These are phyloP conservation scores for Zoanthus sociatus DNA, from an alignment of 92 coral and sea anemone species.

Conservation along the genomic window DNA sequence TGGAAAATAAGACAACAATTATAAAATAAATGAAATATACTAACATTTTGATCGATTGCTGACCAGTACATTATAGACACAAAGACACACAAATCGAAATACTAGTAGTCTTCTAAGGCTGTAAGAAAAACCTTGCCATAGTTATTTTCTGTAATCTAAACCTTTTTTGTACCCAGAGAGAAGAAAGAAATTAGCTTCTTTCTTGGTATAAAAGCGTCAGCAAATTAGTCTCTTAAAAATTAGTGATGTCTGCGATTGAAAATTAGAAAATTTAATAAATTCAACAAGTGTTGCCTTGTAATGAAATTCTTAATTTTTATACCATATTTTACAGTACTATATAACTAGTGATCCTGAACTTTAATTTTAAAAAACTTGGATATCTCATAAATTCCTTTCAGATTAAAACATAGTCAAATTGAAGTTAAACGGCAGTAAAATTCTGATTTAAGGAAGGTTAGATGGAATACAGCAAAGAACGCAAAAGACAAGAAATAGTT, in stretches of 20 bases:
- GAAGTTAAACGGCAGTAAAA: background rate
- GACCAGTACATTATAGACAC: no score
- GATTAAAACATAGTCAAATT: background rate
- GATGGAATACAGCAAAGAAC: no score
- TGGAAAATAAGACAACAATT: no score
- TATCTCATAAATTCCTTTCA: background rate
- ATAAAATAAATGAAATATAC: background rate
- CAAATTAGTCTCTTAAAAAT: slow-evolving; percentile 5
- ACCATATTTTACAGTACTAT: slow-evolving; percentile 18
- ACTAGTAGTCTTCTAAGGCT: no score
- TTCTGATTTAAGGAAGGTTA: no score
- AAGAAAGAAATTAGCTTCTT: no score
- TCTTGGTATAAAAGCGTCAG: background rate
- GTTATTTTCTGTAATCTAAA: no score
- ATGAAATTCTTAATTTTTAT: background rate
- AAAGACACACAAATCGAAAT: no score
- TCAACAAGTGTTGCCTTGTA: background rate
- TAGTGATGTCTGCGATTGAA: slow-evolving; percentile 17
- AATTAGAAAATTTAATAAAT: slow-evolving; percentile 19
- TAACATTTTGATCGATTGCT: no score
- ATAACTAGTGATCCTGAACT: background rate
- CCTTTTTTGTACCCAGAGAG: no score
- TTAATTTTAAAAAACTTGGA: background rate
- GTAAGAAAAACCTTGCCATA: no score
- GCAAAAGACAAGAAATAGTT: no score